These are phyloP conservation scores for Prionace glauca DNA, from an alignment of 2,797 vertebrate species.

Conservation along the genomic window DNA sequence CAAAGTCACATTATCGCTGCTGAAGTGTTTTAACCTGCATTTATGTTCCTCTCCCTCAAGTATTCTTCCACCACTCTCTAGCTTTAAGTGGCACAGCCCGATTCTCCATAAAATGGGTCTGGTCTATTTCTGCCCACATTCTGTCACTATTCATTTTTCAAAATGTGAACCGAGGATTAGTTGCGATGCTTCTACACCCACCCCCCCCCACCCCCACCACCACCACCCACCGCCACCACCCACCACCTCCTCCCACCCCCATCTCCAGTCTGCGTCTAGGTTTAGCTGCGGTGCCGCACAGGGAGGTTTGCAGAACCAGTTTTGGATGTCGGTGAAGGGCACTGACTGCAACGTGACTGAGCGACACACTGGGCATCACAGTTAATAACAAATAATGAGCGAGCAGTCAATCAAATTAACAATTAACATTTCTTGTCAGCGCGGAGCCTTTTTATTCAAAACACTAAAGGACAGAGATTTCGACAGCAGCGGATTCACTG, in stretches of 20 bases:
- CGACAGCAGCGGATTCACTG: background rate
- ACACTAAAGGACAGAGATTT: background rate
- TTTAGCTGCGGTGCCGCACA: background rate
- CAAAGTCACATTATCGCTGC: background rate
- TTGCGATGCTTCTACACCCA: background rate
- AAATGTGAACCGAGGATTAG: background rate
- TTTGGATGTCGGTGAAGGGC: background rate
- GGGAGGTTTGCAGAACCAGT: background rate
- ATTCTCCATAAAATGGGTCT: background rate
- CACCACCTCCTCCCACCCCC: background rate
- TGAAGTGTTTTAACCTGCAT: constrained; percentile 5
- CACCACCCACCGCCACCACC: background rate
- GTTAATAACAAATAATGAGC: background rate
- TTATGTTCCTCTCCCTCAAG: background rate
- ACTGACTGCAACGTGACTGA: background rate
- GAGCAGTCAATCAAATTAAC: background rate
- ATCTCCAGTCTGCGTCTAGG: background rate
- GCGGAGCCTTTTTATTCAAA: background rate
- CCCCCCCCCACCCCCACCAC: background rate
- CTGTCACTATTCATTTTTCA: background rate
- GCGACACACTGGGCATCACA: background rate
- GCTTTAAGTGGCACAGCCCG: background rate
- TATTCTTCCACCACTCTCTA: background rate
- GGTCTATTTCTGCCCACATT: background rate
- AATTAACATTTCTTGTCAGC: background rate